These are phyloP conservation scores for Macrosiphum euphorbiae DNA, from an alignment of 2,888 invertebrate genomes.

Conservation along the genomic window DNA sequence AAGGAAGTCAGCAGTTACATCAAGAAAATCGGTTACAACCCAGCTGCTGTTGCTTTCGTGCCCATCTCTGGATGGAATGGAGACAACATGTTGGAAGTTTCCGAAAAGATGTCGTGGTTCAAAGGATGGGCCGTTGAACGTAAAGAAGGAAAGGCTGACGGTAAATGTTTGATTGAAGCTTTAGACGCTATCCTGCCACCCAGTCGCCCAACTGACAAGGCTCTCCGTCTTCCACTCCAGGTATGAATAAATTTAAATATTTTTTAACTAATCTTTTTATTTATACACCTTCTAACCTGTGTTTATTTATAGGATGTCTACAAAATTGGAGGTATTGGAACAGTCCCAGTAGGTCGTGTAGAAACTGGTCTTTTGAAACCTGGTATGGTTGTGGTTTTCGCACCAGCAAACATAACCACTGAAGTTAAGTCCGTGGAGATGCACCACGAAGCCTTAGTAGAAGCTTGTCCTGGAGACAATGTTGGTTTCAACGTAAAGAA, in stretches of 20 bases:
- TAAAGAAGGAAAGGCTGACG: constrained; percentile 93
- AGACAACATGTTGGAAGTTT: constrained; percentile 99
- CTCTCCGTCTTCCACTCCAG: constrained; percentile 98
- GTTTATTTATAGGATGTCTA: constrained; percentile 88
- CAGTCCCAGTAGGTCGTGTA: constrained; percentile 99
- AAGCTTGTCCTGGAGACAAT: constrained; percentile 98
- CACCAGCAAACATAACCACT: constrained; percentile 96
- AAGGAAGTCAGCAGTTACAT: constrained; percentile 98
- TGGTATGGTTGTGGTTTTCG: constrained; percentile 96
- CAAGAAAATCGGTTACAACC: constrained; percentile 99
- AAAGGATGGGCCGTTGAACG: constrained; percentile 93
- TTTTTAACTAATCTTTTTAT: neutral
- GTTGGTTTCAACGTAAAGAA: constrained; percentile 99
- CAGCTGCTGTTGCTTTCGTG: constrained; percentile 95
- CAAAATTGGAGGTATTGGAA: constrained; percentile 99
- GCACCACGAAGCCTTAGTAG: constrained; percentile 98
- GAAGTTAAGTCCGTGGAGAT: constrained; percentile 99
- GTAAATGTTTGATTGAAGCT: constrained; percentile 96
- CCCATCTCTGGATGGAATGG: constrained; percentile 99
- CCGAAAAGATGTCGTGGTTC: constrained; percentile 94
- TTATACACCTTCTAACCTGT: constrained; percentile 68
- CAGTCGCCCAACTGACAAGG: constrained; percentile 94
- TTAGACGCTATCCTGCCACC: constrained; percentile 97
- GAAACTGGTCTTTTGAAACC: constrained; percentile 98
- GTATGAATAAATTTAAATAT: constrained; percentile 67